Conservation (phyloP, 2,113 vertebrate species). For the Onychostruthus taczanowskii region DNA sequence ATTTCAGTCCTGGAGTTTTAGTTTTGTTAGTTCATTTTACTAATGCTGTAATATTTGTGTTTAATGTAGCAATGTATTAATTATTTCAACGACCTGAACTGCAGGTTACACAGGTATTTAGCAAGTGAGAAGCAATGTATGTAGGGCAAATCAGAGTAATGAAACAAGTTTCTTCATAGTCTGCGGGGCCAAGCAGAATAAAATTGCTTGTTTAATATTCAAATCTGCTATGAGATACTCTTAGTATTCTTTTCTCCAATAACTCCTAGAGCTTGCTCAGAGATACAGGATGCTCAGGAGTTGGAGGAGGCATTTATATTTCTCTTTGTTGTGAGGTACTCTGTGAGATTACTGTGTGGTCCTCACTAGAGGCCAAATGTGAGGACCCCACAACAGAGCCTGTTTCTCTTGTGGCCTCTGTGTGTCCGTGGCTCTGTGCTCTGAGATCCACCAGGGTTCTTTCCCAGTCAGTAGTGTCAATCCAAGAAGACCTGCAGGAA, state of each 20-base stretch:
- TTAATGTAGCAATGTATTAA: neutral
- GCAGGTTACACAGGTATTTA: neutral
- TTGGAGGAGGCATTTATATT: neutral
- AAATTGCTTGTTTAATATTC: neutral
- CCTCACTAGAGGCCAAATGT: accelerated
- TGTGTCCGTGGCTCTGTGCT: neutral
- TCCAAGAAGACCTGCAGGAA: neutral
- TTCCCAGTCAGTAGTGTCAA: neutral
- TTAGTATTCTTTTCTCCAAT: neutral
- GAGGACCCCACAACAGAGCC: neutral
- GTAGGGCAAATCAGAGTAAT: neutral
- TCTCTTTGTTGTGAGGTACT: neutral
- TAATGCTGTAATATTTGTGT: neutral
- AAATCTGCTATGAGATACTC: neutral
- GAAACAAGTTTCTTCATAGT: neutral
- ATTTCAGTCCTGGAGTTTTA: neutral
- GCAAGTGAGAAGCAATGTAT: neutral
- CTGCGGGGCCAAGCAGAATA: neutral
- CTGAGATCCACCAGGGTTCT: neutral
- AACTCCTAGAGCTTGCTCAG: neutral
- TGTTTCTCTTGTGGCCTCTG: neutral
- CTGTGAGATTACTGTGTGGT: neutral
- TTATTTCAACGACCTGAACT: neutral
- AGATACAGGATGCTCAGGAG: neutral
- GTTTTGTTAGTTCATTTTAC: neutral